Base-by-base conservation (phyloP, 2,888 invertebrate species). In the Aelia acuminata region DNA sequence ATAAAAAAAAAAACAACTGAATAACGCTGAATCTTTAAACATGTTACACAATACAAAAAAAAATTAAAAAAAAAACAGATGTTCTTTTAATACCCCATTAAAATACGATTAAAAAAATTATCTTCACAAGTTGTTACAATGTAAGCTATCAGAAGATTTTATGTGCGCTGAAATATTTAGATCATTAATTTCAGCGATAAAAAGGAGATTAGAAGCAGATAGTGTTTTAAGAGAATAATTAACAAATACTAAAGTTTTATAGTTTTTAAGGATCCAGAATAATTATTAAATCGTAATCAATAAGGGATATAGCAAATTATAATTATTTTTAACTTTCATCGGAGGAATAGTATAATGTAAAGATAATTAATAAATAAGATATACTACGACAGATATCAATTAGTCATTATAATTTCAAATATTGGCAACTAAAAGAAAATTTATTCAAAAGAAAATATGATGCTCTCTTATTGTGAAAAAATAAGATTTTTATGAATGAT, bases 101-200 rank as follows among this genome's bases (percentile, higher is more conserved):
- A 35, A 70, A 18, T 35, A 31, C 26, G 31, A 70, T 70, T 26
- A 35, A 70, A 70, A 63, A 70, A 70, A 70, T 13, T 70, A 70
- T 70, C 35, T 70, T 35, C 18, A 5, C 31, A 35, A 35, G 5
- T 26, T 70, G 7, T 70, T 70, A 70, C 63, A 70, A 35, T 70
- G 63, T 70, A 70, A 70, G 18, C 63, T 35, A 70, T 70, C 63
- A 70, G 18, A 70, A 63, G 31, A 35, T 70, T 57, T 70, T 70
- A 70, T 70, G 35, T 5, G 35, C 0, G 8, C 18, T 35, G 26
- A 57, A 13, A 57, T 57, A 57, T 26, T 5, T 20, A 35, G 22
- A 20, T 31, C 63, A 70, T 63, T 63, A 31, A 35, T 35, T 18
- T 20, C 20, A 20, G 35, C 18, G 31, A 70, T 70, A 70, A 70